Evolutionary conservation across 1,140 invertebrate species (phyloP), one percentile per base, ranked within the genome.

Genomic region (Lysiphlebus fabarum): DNA sequence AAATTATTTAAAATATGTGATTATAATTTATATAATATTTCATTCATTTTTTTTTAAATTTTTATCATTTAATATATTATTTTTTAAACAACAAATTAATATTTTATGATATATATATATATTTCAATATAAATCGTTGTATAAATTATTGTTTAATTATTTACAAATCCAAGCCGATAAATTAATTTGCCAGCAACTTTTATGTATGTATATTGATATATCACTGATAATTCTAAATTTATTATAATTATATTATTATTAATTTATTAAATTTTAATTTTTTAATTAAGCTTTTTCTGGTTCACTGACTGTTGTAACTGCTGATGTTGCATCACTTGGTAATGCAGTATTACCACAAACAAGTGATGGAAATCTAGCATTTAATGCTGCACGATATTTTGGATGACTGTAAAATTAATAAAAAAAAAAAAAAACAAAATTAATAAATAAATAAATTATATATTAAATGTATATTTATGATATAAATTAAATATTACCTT

Each of bases 311-410:
- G 58, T 59, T 6, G 58, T 59, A 14, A 65, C 59, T 17, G 65
- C 65, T 11, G 68, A 68, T n/a, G 41, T 41, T 9, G 65, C 45
- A 17, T 67, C 67, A 36, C 60, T 38, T 34, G 59, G 57, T 9
- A 56, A 34, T 2, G 44, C 56, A 6, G 56, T 40, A n/a, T 51
- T 51, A 34, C 51, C 33, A 38, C 58, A 60, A 7, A 42, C 58
- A 36, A 60, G 42, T 14, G 51, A 60, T 49, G 58, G 58, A 17
- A 60, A 60, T 42, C 51, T 34, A 26, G 48, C 42, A 7, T 33
- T 38, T 38, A 89, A 76, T n/a, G 84, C 85, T 44, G 81, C 82
- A 58, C 82, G 78, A 70, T 85, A 86, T 74, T 85, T 85, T 11
- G 85, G 84, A 72, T 86, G 85, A 70, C 84, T 85, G 67, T 0